Percentiles rank a stretch among this genome's conserved stretches.
Conservation (phyloP, 2,888 invertebrate species). For the Metellina segmentata region DNA sequence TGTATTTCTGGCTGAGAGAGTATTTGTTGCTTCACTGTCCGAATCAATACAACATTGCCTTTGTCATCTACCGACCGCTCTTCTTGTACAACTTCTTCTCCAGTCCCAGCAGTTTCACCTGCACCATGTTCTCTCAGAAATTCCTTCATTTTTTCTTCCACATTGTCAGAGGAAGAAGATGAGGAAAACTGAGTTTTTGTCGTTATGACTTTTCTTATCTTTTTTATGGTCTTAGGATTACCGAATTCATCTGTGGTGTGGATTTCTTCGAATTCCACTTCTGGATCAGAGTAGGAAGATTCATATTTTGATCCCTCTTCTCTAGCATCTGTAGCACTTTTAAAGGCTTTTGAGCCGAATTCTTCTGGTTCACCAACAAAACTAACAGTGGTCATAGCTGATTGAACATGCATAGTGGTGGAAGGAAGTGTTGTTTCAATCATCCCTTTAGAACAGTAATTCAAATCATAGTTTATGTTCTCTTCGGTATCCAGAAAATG, state of each 20-base stretch:
- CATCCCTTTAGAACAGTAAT: constrained; percentile 26
- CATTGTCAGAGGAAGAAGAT: constrained; percentile 69
- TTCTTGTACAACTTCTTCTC: constrained; percentile 76
- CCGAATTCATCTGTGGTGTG: constrained; percentile 83
- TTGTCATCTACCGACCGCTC: constrained; percentile 72
- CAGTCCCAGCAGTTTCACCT: constrained; percentile 49
- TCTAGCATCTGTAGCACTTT: not conserved
- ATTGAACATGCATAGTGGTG: constrained; percentile 50
- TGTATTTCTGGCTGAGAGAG: constrained; percentile 71
- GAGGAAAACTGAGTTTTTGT: constrained; percentile 72
- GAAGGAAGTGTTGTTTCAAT: constrained; percentile 25
- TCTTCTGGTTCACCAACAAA: constrained; percentile 15
- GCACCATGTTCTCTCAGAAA: constrained; percentile 70
- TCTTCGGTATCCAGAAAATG: constrained; percentile 57
- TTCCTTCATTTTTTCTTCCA: constrained; percentile 77
- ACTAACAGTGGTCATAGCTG: constrained; percentile 40
- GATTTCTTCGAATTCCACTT: constrained; percentile 83
- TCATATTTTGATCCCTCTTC: constrained; percentile 20
- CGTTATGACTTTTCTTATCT: constrained; percentile 52
- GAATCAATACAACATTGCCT: constrained; percentile 74
- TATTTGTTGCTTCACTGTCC: constrained; percentile 70
- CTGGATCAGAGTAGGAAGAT: constrained; percentile 80
- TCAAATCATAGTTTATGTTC: constrained; percentile 56
- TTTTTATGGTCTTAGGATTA: constrained; percentile 80
- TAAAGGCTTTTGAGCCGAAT: not conserved